These are phyloP conservation scores for Miniopterus natalensis DNA, from an alignment of 2,113 vertebrate genomes.

Conservation along the genomic window DNA sequence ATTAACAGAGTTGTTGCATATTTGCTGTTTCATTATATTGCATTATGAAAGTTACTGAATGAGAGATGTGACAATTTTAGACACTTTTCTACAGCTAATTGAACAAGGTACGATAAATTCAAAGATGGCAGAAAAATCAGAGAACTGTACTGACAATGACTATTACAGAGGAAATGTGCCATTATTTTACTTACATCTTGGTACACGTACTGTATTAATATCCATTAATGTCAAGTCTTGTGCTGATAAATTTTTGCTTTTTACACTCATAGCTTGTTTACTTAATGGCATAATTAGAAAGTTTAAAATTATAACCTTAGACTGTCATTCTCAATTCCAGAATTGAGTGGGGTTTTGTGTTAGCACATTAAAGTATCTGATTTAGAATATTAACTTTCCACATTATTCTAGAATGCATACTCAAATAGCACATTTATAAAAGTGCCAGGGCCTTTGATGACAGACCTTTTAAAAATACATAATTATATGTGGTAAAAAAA, in stretches of 20 bases:
- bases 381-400: background rate
- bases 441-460: background rate
- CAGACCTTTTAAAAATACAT: slow-evolving; percentile 53
- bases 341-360: slow-evolving; percentile 11
- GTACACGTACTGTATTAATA: background rate
- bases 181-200: background rate
- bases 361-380: background rate
- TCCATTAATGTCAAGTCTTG: background rate
- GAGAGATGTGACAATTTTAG: background rate
- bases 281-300: slow-evolving; percentile 3
- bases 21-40: background rate
- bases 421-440: slow-evolving; percentile 38
- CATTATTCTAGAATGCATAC: background rate
- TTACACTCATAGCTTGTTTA: background rate
- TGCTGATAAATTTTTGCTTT: background rate
- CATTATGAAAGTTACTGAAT: background rate
- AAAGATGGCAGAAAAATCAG: slow-evolving; percentile 15
- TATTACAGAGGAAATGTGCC: background rate
- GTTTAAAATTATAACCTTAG: slow-evolving; percentile 34
- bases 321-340: background rate
- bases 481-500: slow-evolving; percentile 10
- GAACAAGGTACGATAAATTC: background rate
- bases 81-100: background rate
- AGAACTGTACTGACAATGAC: background rate
- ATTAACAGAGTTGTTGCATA: background rate